phyloP scores from a whole-genome alignment of 2,113 vertebrate species.

The Esox niger region DNA sequence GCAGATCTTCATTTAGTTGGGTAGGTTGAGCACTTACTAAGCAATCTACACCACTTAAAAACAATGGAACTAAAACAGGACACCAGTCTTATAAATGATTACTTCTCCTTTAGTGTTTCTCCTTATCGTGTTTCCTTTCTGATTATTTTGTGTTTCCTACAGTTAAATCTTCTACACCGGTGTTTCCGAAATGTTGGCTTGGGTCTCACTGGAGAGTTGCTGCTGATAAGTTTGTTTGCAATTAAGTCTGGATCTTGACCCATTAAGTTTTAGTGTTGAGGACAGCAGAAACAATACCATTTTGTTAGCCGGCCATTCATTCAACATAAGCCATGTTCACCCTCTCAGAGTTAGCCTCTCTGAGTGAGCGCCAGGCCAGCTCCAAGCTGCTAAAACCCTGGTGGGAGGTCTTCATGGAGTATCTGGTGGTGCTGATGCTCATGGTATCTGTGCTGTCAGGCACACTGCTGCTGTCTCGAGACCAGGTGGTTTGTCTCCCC shows the following conservation, averaged over 20 bases:
- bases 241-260: background rate
- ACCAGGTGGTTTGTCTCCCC: constrained; percentile 77
- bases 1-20: background rate
- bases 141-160: background rate
- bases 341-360: constrained; percentile 71
- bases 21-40: background rate
- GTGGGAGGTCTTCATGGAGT: constrained; percentile 86
- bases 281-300: background rate
- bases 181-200: background rate
- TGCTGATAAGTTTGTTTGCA: too few relatives aligned
- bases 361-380: constrained; percentile 64
- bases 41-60: background rate
- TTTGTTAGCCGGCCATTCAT: background rate
- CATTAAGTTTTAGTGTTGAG: background rate
- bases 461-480: constrained; percentile 75
- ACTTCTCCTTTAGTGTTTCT: background rate
- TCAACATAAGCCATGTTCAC: constrained; percentile 68
- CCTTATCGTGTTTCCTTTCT: background rate
- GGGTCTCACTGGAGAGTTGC: background rate
- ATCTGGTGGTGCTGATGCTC: constrained; percentile 78
- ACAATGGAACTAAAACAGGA: background rate
- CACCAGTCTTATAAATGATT: background rate
- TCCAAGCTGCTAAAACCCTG: constrained; percentile 78
- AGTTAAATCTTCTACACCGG: background rate
- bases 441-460: constrained; percentile 76